Conservation (phyloP, 1,140 invertebrate genomes). For the Papilio xuthus region DNA sequence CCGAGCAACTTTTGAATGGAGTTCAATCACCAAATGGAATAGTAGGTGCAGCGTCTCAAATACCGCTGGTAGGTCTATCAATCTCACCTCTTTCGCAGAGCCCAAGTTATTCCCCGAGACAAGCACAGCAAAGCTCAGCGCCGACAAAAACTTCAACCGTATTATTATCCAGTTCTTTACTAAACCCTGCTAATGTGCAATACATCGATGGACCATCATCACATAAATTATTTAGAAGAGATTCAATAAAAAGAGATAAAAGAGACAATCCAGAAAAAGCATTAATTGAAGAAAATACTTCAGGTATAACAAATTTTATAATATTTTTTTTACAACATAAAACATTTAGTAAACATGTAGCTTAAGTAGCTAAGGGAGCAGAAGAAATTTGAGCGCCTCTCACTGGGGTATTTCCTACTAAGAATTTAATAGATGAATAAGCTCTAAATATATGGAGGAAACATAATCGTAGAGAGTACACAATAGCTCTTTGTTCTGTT, state of each 20-base stretch:
- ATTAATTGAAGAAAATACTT: slow-evolving; percentile 54
- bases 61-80: slow-evolving; percentile 49
- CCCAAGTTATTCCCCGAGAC: slow-evolving; percentile 50
- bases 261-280: slow-evolving; percentile 80
- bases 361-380: too few species aligned
- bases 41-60: slow-evolving; percentile 42
- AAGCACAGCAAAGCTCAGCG: slow-evolving; percentile 43
- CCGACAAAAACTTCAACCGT: slow-evolving; percentile 65
- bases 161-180: slow-evolving; percentile 68
- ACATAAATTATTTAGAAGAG: slow-evolving; percentile 82
- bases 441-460: not conserved
- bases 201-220: slow-evolving; percentile 81
- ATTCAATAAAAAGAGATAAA: slow-evolving; percentile 78
- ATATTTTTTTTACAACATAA: not conserved
- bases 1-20: slow-evolving; percentile 81
- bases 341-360: not conserved
- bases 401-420: not conserved
- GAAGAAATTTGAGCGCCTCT: not conserved
- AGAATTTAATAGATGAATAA: not conserved
- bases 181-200: slow-evolving; percentile 82
- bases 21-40: slow-evolving; percentile 54
- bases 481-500: not conserved
- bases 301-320: slow-evolving; percentile 40
- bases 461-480: not conserved
- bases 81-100: slow-evolving; percentile 45